Evolutionary conservation across 1,140 invertebrate species (phyloP).

Genomic region (Trachymyrmex septentrionalis): DNA sequence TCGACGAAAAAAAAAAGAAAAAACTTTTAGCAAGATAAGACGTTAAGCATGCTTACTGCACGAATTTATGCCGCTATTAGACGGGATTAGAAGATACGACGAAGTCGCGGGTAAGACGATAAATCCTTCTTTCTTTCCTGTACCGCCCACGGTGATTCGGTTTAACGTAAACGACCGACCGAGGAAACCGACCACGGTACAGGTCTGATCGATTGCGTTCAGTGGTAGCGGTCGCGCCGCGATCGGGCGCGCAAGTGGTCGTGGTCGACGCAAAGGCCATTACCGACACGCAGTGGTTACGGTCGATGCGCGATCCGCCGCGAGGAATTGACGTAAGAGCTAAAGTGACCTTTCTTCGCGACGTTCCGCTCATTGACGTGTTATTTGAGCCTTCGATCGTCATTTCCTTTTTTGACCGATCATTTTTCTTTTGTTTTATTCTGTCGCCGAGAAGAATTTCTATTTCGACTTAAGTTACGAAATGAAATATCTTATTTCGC

Average conservation of each 20-base stretch:
- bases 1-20: neutral
- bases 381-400: slow-evolving; percentile 12
- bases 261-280: neutral
- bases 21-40: neutral
- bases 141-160: slow-evolving; percentile 11
- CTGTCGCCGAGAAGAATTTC: neutral
- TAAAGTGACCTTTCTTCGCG: slow-evolving; percentile 21
- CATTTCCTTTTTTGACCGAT: slow-evolving; percentile 22
- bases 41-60: slow-evolving; percentile 2
- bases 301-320: slow-evolving; percentile 17
- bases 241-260: slow-evolving; percentile 23
- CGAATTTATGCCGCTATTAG: slow-evolving; percentile 34
- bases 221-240: slow-evolving; percentile 1
- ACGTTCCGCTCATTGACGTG: slow-evolving; percentile 9
- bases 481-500: slow-evolving; percentile 1
- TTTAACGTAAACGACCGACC: slow-evolving; percentile 30
- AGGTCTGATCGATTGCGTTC: slow-evolving; percentile 16
- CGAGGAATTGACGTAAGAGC: slow-evolving; percentile 40
- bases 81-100: slow-evolving; percentile 42
- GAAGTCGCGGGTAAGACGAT: slow-evolving; percentile 8
- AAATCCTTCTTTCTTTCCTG: slow-evolving; percentile 35
- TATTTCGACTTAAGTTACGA: neutral
- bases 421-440: slow-evolving; percentile 17
- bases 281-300: slow-evolving; percentile 44
- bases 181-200: slow-evolving; percentile 4